Percentiles rank a stretch among this genome's conserved stretches.
phyloP scores from a whole-genome alignment of 2,113 vertebrate genomes.

The Phasianus colchicus region DNA sequence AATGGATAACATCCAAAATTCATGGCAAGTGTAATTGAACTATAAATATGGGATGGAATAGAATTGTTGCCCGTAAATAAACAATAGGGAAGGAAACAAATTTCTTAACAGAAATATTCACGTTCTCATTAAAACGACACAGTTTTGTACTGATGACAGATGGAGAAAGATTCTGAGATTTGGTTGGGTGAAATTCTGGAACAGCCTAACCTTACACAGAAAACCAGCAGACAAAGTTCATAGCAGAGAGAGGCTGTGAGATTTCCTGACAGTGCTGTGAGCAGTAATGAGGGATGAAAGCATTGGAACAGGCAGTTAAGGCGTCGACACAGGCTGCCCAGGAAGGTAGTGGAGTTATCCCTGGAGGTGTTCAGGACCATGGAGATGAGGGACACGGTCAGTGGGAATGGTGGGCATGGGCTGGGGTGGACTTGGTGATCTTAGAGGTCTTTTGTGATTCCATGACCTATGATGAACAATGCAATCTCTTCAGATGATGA shows the following conservation, averaged over 20 bases:
- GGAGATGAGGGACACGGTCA: too few relatives aligned
- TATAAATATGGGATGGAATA: not conserved
- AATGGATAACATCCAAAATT: not conserved
- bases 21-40: not conserved
- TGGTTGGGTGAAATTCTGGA: not conserved
- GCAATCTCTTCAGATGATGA: not conserved
- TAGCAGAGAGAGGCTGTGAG: not conserved
- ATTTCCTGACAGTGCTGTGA: not conserved
- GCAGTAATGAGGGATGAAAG: not conserved
- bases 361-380: not conserved
- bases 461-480: not conserved
- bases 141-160: not conserved
- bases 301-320: not conserved
- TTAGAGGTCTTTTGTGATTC: not conserved
- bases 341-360: not conserved
- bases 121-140: not conserved
- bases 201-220: not conserved
- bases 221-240: fast-evolving
- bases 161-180: not conserved
- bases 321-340: not conserved
- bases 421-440: not conserved
- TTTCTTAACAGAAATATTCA: not conserved
- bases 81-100: fast-evolving
- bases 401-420: not conserved
- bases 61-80: not conserved